Conservation (phyloP, 1,140 invertebrate genomes). For the Macrotrachela quadricornifera region DNA sequence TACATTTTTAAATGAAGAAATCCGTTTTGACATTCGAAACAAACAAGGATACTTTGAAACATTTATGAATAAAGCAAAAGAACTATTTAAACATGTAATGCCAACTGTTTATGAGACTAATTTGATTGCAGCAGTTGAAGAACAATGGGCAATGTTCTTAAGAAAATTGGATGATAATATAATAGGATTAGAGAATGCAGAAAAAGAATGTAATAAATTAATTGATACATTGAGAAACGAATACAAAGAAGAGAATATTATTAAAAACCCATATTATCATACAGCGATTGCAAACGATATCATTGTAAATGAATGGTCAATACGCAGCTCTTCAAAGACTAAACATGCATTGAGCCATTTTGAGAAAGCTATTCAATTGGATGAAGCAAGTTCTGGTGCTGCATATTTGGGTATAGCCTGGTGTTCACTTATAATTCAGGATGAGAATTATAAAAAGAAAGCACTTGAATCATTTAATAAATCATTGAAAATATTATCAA, state of each 20-base stretch:
- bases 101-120: background rate
- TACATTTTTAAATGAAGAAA: background rate
- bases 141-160: constrained; percentile 1
- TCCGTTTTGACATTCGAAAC: background rate
- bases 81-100: background rate
- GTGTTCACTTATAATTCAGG: background rate
- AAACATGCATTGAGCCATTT: too few relatives aligned
- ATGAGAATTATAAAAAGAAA: background rate
- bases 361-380: too few relatives aligned
- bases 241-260: background rate
- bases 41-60: background rate
- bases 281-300: background rate
- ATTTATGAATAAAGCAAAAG: too few relatives aligned
- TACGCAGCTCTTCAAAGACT: too few relatives aligned
- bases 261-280: background rate
- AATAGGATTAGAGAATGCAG: background rate
- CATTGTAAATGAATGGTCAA: background rate
- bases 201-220: background rate
- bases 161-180: background rate
- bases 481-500: background rate
- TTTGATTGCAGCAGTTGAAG: background rate
- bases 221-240: background rate
- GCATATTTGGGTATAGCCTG: background rate
- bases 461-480: background rate
- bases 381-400: background rate